Evolutionary conservation across 2,888 invertebrate species (phyloP).

Genomic region (Drosophila kanekoi): DNA sequence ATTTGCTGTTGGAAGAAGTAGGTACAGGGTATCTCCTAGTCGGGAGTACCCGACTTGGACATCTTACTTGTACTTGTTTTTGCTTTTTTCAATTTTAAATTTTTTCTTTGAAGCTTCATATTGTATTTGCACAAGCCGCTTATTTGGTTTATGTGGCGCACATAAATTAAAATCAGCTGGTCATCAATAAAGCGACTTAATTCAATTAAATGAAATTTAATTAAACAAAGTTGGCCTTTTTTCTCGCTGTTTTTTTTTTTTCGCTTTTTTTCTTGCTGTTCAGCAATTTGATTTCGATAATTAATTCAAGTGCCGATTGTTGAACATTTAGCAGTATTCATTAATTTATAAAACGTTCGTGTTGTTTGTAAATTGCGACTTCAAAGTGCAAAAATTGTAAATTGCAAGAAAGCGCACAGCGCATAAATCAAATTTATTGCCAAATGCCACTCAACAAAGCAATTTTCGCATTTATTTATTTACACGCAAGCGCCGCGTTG

Average conservation of each 20-base stretch:
- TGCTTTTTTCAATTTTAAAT: not conserved
- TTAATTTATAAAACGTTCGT: slow-evolving; percentile 11
- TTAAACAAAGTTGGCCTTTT: slow-evolving; percentile 20
- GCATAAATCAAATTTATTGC: slow-evolving; percentile 31
- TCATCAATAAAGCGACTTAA: slow-evolving; percentile 25
- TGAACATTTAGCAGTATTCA: slow-evolving; percentile 25
- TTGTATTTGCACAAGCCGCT: not conserved
- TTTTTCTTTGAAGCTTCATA: not conserved
- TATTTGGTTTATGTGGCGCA: not conserved
- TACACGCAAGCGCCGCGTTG: not conserved
- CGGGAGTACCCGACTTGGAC: no score
- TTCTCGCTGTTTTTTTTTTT: not conserved
- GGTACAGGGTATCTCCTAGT: no score
- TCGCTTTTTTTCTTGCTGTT: not conserved
- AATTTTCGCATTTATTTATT: slow-evolving; percentile 35
- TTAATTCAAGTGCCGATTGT: slow-evolving; percentile 20
- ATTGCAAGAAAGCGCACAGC: slow-evolving; percentile 14
- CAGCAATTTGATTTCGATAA: slow-evolving; percentile 22
- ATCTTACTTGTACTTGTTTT: not conserved
- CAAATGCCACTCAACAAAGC: slow-evolving; percentile 29
- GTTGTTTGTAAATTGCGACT: slow-evolving; percentile 8
- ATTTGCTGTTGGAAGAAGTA: no score
- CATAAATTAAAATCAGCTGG: slow-evolving; percentile 18
- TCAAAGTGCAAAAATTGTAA: slow-evolving; percentile 19
- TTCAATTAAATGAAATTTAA: slow-evolving; percentile 41